phyloP scores from a whole-genome alignment of 2,888 invertebrate genomes.

The Hedychridium roseum region DNA sequence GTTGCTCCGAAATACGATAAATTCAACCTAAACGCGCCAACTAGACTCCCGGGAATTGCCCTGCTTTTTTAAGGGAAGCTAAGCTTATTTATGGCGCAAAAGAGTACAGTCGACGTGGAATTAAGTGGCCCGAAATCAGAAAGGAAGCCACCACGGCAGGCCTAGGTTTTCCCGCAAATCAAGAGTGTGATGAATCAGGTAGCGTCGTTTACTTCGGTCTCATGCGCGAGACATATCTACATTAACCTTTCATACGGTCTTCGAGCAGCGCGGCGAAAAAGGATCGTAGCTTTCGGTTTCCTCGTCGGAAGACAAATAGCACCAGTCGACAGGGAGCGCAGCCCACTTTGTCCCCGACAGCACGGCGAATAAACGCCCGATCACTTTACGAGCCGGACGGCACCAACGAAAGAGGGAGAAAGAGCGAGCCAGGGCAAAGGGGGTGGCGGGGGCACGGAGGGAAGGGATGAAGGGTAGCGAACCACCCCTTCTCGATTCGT shows the following conservation, averaged over 20 bases:
- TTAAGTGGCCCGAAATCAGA: too few species aligned
- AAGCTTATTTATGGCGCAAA: too few species aligned
- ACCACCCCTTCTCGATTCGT: constrained; percentile 43
- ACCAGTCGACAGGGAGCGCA: constrained; percentile 46
- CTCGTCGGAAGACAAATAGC: constrained; percentile 51
- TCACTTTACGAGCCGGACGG: constrained; percentile 46
- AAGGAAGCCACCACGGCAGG: too few species aligned
- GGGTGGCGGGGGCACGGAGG: not conserved
- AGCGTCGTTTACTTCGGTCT: too few species aligned
- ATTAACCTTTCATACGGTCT: constrained; percentile 43
- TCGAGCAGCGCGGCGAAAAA: constrained; percentile 37
- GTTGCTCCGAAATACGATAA: too few species aligned
- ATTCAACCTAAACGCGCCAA: too few species aligned
- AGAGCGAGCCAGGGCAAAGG: constrained; percentile 9
- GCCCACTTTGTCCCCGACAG: constrained; percentile 53
- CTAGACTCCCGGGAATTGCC: too few species aligned
- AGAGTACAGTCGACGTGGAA: too few species aligned
- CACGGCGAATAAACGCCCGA: constrained; percentile 51
- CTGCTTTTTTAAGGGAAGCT: too few species aligned
- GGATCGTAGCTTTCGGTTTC: constrained; percentile 48
- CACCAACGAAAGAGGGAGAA: constrained; percentile 22
- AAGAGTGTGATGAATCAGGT: too few species aligned
- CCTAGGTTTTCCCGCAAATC: too few species aligned
- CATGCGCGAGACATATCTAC: constrained; percentile 28
- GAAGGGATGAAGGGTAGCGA: constrained; percentile 1